Evolutionary conservation across 64 coral and sea anemone species (phyloP), one percentile per base, ranked within the genome.

Genomic region (Pocillopora verrucosa): DNA sequence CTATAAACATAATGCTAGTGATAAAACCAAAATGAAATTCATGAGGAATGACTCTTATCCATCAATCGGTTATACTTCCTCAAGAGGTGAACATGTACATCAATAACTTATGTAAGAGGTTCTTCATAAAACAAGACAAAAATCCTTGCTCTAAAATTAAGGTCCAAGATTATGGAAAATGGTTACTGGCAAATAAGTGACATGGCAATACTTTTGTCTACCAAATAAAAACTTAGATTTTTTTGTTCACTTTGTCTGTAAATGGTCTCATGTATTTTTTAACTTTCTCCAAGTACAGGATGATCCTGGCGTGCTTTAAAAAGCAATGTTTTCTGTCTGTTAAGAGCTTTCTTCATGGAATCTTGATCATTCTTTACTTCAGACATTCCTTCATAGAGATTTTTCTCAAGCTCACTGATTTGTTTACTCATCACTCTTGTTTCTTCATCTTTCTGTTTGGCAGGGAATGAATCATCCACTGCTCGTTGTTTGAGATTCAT

Each of bases 331-430:
- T 93, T 89, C 58, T 95, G 61, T 91, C 92, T 99, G 83, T 95
- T 95, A 11, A 99, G 83, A 35, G 94, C 97, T 87, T 99, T 99
- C 83, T 99, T 99, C 80, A 95, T 68, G 11, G 97, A 93, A 69
- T 99, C 97, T 92, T 99, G 97, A 65, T 99, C 89, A 83, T 91
- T 86, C 87, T 99, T 99, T 30, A 99, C 97, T 72, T 93, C 97
- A 41, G 97, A 95, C 97, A 99, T 99, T 77, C 97, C 97, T 87
- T 95, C 97, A 73, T 99, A 99, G 4, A 99, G 89, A 34, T 93
- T 99, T 89, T 99, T 99, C 83, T 99, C 97, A 36, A 92, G 79
- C 60, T 99, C 91, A 36, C 80, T 80, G 45, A 99, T 82, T 73
- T 95, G 86, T 67, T 86, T 99, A 20, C 86, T 90, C 89, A 94